These are phyloP conservation scores for Percopsis transmontana DNA, from an alignment of 2,113 vertebrate species.

Conservation along the genomic window DNA sequence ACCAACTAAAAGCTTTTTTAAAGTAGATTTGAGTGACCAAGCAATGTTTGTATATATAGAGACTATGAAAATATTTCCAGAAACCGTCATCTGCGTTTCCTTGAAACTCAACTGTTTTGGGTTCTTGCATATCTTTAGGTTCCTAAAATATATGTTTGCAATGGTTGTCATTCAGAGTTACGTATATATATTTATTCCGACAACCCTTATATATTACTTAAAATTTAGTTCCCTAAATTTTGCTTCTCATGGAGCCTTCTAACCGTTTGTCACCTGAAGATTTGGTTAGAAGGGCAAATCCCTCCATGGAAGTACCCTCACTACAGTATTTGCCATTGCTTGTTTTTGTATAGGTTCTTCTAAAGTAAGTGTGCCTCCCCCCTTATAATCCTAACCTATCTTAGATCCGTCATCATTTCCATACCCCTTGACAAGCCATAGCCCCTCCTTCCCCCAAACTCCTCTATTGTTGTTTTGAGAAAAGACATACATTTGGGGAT, in stretches of 20 bases:
- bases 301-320: conserved; percentile 60
- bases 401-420: conserved; percentile 65
- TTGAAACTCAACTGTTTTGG: conserved; percentile 65
- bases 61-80: conserved; percentile 61
- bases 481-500: conserved; percentile 80
- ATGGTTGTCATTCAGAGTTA: conserved; percentile 73
- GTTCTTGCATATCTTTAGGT: conserved; percentile 70
- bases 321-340: conserved; percentile 61
- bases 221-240: conserved; percentile 71
- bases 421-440: conserved; percentile 82
- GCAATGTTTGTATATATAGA: conserved; percentile 80
- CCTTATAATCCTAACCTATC: conserved; percentile 66
- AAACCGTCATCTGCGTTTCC: conserved; percentile 73
- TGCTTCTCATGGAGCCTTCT: conserved; percentile 64
- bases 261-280: conserved; percentile 47
- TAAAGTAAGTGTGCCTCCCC: conserved; percentile 78
- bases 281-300: conserved; percentile 47
- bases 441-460: conserved; percentile 54
- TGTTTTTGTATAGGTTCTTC: conserved; percentile 75
- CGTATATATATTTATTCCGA: conserved; percentile 74
- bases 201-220: conserved; percentile 69
- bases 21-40: conserved; percentile 77
- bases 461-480: conserved; percentile 73
- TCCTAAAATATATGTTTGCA: conserved; percentile 71
- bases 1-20: conserved; percentile 77